Evolutionary conservation across 2,888 invertebrate species (phyloP), one percentile per base, ranked within the genome.

Genomic region (Smittia aterrima): DNA sequence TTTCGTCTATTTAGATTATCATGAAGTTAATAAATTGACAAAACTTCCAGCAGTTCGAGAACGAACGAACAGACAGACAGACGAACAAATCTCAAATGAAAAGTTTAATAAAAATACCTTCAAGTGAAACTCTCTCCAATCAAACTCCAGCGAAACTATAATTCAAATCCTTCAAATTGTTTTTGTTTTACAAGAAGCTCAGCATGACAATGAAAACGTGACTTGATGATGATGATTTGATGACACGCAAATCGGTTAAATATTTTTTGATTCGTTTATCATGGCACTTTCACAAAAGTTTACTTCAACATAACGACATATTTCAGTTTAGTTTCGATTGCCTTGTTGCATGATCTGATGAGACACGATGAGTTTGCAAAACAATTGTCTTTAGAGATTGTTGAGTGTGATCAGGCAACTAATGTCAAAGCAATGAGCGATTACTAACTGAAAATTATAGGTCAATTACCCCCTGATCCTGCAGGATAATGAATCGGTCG

Each of bases 401-500:
- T 58, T 58, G 58, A 58, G 18, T 47, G 47, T 58, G 58, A 58
- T 58, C 47, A 47, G 58, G 1, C 4, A 58, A 58, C 7, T 58
- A 58, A 58, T 58, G 16, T 64, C n/a, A 58, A 72, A 72, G 72
- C 62, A 72, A 72, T 40, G 32, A 32, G 62, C 32, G 32, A 72
- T 24, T 64, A 64, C 71, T 53, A 70, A 32, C 75, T 66, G 62
- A 71, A 75, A 22, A 76, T 67, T 75, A 53, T 70, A 9, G 72
- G 71, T 67, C 20, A 75, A 75, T 53, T 72, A 62, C 72, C 74
- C 27, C 41, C 41, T 1, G 64, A 54, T 1, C 62, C 66, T 13
- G 20, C 64, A 22, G 74, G 74, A 76, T 83, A 82, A 77, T 83
- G 83, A 9, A 83, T 83, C 20, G 83, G 83, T 58, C 72, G 72